Base-by-base conservation (phyloP, 2,888 invertebrate genomes). In the Onthophagus sagittarius region DNA sequence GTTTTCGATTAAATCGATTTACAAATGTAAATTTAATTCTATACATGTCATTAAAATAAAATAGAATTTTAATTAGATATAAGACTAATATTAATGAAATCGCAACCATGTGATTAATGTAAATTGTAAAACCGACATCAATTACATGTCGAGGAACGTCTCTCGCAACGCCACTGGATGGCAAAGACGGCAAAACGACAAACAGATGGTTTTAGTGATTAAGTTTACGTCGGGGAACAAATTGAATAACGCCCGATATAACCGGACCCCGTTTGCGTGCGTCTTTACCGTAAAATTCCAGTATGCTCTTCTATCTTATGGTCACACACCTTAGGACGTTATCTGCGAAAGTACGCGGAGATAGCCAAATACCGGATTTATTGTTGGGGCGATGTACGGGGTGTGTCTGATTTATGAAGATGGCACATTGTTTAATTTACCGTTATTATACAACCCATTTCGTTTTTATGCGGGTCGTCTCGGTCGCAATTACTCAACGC, bases 161-260 rank as follows among this genome's bases (percentile, higher is more conserved):
- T 14, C 67, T 31, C 23, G 31, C 23, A 23, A 23, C 67, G 64
- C 23, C 23, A 67, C 67, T 32, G 31, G 32, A 23, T 32, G 31
- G 32, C 67, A 67, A 23, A 31, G 32, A 23, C 67, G 31, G 32
- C 67, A 67, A 23, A 31, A 32, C 67, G 67, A 67, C 31, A 67
- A 67, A 67, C 67, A 67, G 23, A 67, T 67, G 67, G 67, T 67
- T 67, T 67, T 67, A 32, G 67, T 67, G 67, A 67, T 67, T 67
- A 67, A 67, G 31, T 67, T 67, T 67, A 67, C 67, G 67, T 31
- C 67, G 11, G 32, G 15, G 67, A 67, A 67, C 67, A 67, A 67
- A 67, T 67, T 67, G 67, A 67, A 67, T 67, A 23, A 67, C 67
- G 39, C 39, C 39, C 39, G 39, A 53, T 53, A 53, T 53, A 53